A percentile compares a stretch with the other conserved stretches of the same genome.
These are phyloP conservation scores for Aphis gossypii DNA, from an alignment of 1,140 invertebrate genomes.

Conservation along the genomic window DNA sequence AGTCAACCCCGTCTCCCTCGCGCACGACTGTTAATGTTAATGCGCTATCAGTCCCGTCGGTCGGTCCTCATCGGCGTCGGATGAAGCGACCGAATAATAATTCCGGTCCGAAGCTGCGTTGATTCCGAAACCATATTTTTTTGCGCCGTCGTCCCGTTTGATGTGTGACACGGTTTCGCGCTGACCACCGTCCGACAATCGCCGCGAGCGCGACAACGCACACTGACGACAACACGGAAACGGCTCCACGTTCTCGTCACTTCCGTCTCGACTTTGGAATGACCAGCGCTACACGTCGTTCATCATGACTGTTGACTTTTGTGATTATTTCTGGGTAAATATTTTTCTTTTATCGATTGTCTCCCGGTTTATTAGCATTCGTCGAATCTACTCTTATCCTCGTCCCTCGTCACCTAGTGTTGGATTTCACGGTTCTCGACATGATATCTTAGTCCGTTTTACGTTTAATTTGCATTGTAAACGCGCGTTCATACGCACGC, in stretches of 20 bases:
- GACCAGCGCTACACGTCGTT: neutral
- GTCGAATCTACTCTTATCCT: too few species aligned
- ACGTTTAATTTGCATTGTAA: neutral
- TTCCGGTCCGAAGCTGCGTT: neutral
- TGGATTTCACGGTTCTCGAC: neutral
- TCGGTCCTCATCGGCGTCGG: neutral
- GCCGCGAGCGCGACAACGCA: too few species aligned
- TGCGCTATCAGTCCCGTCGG: neutral
- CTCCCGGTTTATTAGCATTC: neutral
- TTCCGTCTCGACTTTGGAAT: conserved; percentile 26
- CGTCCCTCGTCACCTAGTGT: neutral
- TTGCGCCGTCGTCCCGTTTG: neutral
- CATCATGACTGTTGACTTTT: conserved; percentile 79
- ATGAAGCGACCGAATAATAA: neutral
- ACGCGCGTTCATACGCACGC: neutral
- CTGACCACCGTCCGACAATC: too few species aligned
- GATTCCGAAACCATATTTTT: neutral
- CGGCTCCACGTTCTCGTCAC: neutral
- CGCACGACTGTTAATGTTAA: neutral
- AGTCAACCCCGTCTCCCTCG: neutral
- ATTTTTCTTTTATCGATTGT: neutral
- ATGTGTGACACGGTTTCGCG: neutral
- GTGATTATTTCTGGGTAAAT: conserved; percentile 83
- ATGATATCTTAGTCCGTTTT: neutral
- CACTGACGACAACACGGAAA: neutral